phyloP scores from a whole-genome alignment of 2,888 invertebrate genomes.

The Octonoba sinensis region DNA sequence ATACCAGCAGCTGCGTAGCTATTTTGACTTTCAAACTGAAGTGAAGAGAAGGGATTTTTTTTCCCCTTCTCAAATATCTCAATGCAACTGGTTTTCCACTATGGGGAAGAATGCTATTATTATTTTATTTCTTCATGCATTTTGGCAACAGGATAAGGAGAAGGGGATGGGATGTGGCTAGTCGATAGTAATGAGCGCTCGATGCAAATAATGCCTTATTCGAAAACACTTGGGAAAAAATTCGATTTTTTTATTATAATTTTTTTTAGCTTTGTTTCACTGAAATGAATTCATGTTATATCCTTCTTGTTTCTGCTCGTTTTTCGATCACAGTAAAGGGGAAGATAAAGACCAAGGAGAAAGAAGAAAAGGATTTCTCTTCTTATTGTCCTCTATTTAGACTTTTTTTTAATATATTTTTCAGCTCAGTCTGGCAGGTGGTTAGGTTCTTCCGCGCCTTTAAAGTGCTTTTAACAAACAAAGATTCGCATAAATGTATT shows the following conservation, averaged over 20 bases:
- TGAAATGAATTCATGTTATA: constrained; percentile 45
- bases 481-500: constrained; percentile 17
- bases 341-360: constrained; percentile 46
- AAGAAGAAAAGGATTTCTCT: constrained; percentile 14
- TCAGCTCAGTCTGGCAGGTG: constrained; percentile 9
- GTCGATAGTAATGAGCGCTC: constrained; percentile 57
- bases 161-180: constrained; percentile 8
- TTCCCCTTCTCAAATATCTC: constrained; percentile 7
- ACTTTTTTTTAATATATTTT: constrained; percentile 9
- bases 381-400: no score
- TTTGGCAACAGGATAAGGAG: constrained; percentile 9
- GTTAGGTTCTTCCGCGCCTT: not conserved
- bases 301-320: constrained; percentile 3
- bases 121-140: constrained; percentile 46
- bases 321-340: constrained; percentile 31
- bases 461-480: not conserved
- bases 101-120: constrained; percentile 22
- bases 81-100: constrained; percentile 48
- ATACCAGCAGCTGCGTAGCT: constrained; percentile 43
- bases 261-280: constrained; percentile 19
- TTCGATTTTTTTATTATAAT: constrained; percentile 32
- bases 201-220: constrained; percentile 54
- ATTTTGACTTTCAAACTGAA: constrained; percentile 58
- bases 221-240: constrained; percentile 23
- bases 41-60: constrained; percentile 6